These are phyloP conservation scores for Bucco capensis DNA, from an alignment of 2,113 vertebrate genomes.

Conservation along the genomic window DNA sequence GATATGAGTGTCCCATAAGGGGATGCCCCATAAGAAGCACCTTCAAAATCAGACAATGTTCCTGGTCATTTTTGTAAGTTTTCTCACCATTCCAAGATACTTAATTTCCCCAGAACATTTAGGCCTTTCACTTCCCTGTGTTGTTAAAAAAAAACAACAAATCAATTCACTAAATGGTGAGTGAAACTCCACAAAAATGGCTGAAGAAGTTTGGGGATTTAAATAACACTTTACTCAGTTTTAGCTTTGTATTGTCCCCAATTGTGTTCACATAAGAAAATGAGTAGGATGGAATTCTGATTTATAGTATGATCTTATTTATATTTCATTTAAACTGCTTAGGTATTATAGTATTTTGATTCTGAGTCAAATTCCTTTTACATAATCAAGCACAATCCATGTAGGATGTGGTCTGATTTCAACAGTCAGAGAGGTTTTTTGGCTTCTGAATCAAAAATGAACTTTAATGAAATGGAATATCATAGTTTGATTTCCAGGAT, in stretches of 20 bases:
- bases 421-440: background rate
- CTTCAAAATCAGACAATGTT: background rate
- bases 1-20: rapidly evolving
- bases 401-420: background rate
- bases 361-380: background rate
- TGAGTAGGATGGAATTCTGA: background rate
- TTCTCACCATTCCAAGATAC: background rate
- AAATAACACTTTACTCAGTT: background rate
- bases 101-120: background rate
- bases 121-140: background rate
- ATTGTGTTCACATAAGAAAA: background rate
- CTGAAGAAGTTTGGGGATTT: background rate
- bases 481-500: background rate
- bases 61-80: background rate
- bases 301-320: background rate
- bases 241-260: background rate
- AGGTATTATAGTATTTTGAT: background rate
- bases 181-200: background rate
- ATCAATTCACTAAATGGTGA: background rate
- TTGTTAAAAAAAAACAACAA: background rate
- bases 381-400: background rate
- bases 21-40: background rate
- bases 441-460: background rate
- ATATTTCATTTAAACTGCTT: background rate
- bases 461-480: background rate